Evolutionary conservation across 2,113 vertebrate species (phyloP).

Genomic region (Embiotoca jacksoni): DNA sequence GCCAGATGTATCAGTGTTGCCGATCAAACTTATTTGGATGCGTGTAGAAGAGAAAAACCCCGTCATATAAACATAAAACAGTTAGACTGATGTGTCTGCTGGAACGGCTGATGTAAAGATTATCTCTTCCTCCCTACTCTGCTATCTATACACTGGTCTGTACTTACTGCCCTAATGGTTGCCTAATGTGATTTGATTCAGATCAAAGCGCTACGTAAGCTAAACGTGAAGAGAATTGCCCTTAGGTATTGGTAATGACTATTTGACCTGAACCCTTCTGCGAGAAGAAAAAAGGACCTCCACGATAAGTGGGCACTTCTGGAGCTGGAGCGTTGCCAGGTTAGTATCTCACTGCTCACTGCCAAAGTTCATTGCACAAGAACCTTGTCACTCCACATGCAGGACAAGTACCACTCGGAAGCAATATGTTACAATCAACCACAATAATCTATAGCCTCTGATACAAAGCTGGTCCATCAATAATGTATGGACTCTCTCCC

Average conservation of each 20-base stretch:
- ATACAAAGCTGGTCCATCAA: neutral
- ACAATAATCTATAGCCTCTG: neutral
- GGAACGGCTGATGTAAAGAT: constrained; percentile 43
- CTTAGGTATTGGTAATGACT: constrained; percentile 63
- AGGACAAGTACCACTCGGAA: constrained; percentile 4
- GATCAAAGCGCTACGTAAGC: constrained; percentile 70
- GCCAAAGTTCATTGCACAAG: constrained; percentile 44
- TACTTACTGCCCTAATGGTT: constrained; percentile 64
- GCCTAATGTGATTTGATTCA: constrained; percentile 68
- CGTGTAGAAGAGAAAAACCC: constrained; percentile 1
- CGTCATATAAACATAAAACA: neutral
- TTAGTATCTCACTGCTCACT: constrained; percentile 35
- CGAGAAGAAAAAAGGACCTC: constrained; percentile 35
- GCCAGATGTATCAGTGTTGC: constrained; percentile 24
- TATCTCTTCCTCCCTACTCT: constrained; percentile 2
- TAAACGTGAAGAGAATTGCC: constrained; percentile 65
- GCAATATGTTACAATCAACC: constrained; percentile 4
- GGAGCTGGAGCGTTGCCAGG: constrained; percentile 42
- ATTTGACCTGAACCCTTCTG: constrained; percentile 59
- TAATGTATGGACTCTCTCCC: no score
- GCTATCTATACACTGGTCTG: constrained; percentile 26
- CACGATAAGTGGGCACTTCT: constrained; percentile 53
- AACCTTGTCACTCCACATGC: constrained; percentile 36
- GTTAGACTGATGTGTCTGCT: constrained; percentile 10
- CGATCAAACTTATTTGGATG: constrained; percentile 21